These are phyloP conservation scores for Vollenhovia emeryi DNA, from an alignment of 1,140 invertebrate genomes.

Conservation along the genomic window DNA sequence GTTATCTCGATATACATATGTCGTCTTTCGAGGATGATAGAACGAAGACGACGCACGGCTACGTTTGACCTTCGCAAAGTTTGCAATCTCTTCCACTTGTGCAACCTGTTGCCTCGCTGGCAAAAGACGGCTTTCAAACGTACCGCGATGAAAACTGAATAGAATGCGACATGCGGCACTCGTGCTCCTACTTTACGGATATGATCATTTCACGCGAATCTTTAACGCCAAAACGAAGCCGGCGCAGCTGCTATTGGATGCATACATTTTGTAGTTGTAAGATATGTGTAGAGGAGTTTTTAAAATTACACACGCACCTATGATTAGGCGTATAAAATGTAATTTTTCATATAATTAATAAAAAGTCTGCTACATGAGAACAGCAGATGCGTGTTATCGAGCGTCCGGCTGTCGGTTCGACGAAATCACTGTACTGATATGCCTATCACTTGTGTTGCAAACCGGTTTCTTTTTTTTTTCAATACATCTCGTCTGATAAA, in stretches of 20 bases:
- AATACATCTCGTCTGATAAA: background rate
- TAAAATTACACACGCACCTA: too few species aligned
- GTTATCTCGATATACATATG: constrained; percentile 1
- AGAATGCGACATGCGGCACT: constrained; percentile 23
- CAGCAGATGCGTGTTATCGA: background rate
- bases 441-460: background rate
- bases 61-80: constrained; percentile 63
- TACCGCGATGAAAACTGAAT: constrained; percentile 53
- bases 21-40: constrained; percentile 25
- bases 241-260: background rate
- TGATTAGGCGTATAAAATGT: too few species aligned
- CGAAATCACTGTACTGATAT: background rate
- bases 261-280: background rate
- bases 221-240: background rate
- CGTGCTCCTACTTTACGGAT: background rate
- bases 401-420: background rate
- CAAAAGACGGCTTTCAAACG: constrained; percentile 58
- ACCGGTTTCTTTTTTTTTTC: background rate
- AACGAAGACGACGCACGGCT: constrained; percentile 57
- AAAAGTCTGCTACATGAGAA: background rate
- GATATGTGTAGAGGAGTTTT: background rate
- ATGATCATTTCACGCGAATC: constrained; percentile 9
- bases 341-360: background rate
- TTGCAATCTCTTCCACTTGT: constrained; percentile 57
- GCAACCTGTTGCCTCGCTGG: constrained; percentile 71